A percentile compares a stretch with the other conserved stretches of the same genome.
These are phyloP conservation scores for Drosophila mojavensis DNA, from an alignment of 1,140 invertebrate species.

Conservation along the genomic window DNA sequence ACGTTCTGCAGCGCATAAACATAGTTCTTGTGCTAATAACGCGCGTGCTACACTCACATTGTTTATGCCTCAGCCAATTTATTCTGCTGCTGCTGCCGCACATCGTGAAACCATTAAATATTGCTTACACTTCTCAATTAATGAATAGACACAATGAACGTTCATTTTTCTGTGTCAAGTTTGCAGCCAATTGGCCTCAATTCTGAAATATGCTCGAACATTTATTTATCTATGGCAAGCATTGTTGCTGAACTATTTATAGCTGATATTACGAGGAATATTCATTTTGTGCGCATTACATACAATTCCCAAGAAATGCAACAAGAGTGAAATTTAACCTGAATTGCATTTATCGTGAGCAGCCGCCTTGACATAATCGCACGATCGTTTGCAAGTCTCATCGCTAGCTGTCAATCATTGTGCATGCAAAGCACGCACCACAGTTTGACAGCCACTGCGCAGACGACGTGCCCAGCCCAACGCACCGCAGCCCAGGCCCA, in stretches of 20 bases:
- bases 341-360: not conserved
- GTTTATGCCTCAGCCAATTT: constrained; percentile 35
- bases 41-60: constrained; percentile 50
- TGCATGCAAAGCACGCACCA: constrained; percentile 57
- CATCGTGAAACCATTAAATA: constrained; percentile 54
- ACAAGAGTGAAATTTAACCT: not conserved
- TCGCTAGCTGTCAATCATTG: constrained; percentile 32
- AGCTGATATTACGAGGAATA: constrained; percentile 7
- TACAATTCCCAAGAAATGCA: not conserved
- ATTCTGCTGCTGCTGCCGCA: constrained; percentile 22
- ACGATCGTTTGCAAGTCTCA: constrained; percentile 21
- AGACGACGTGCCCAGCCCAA: constrained; percentile 38
- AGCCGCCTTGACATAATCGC: not conserved
- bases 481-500: constrained; percentile 17
- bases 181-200: constrained; percentile 60
- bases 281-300: constrained; percentile 11
- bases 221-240: constrained; percentile 26
- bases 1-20: constrained; percentile 27
- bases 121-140: constrained; percentile 71
- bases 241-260: constrained; percentile 36
- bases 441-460: constrained; percentile 62
- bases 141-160: constrained; percentile 61
- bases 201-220: constrained; percentile 25
- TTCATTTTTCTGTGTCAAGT: constrained; percentile 66
- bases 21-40: not conserved